These are phyloP conservation scores for Lapara coniferarum DNA, from an alignment of 2,888 invertebrate species.

Conservation along the genomic window DNA sequence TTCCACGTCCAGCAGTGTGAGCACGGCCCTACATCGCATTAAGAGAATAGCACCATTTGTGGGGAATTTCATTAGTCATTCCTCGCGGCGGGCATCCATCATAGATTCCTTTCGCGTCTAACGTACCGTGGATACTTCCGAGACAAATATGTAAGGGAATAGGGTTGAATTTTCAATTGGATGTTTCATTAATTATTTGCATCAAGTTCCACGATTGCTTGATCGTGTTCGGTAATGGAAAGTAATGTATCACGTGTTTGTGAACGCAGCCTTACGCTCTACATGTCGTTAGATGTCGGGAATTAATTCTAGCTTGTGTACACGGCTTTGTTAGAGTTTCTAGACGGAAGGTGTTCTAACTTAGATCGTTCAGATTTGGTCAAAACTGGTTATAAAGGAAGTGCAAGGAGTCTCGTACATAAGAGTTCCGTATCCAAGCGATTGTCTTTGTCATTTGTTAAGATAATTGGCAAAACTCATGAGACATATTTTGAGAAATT, in stretches of 20 bases:
- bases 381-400: too few species aligned
- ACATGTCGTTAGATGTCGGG: too few species aligned
- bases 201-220: conserved; percentile 45
- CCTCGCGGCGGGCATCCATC: conserved; percentile 57
- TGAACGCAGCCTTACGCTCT: conserved; percentile 23
- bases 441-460: too few species aligned
- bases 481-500: too few species aligned
- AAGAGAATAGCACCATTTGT: conserved; percentile 61
- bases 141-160: conserved; percentile 54
- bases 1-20: conserved; percentile 41
- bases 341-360: too few species aligned
- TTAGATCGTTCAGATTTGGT: too few species aligned
- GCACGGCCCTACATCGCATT: conserved; percentile 54
- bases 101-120: conserved; percentile 58
- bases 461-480: too few species aligned
- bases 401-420: too few species aligned
- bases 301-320: too few species aligned
- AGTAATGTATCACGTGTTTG: conserved; percentile 42
- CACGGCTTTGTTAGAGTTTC: too few species aligned
- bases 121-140: conserved; percentile 53
- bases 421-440: too few species aligned
- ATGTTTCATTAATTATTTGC: conserved; percentile 56
- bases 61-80: conserved; percentile 69
- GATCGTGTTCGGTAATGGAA: conserved; percentile 44
- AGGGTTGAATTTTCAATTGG: conserved; percentile 58